Evolutionary conservation across 1,140 invertebrate species (phyloP), one percentile per base, ranked within the genome.

Genomic region (Anastrepha ludens): DNA sequence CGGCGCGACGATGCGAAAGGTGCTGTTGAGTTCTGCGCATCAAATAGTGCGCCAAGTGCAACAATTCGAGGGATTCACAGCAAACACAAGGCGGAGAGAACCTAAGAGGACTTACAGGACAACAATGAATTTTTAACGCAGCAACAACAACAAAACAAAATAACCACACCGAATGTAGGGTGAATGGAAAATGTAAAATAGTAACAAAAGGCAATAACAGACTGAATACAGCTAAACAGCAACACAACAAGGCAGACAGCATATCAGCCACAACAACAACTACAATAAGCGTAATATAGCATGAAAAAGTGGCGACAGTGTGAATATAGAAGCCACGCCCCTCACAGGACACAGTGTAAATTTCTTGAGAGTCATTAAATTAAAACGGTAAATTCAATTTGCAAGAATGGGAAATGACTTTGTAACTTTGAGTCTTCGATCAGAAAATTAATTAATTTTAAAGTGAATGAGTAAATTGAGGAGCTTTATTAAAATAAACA

Each of bases 361-460:
- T 81, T 81, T 81, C 29, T 55, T 81, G 74, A 55, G 4, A 41
- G 47, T 81, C 74, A 81, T 81, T 81, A 81, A 50, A 81, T 11
- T 50, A n/a, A 81, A 81, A 81, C 9, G 50, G 47, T 62, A 58
- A 81, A 15, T 81, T 81, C 13, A 9, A 58, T 20, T 81, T 81
- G 17, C 0, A 7, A n/a, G n/a, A 81, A 81, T 81, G 44, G 44
- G 20, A 55, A 55, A 55, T 81, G 74, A 81, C 47, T 81, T 55
- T 81, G 74, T 55, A 55, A 55, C 44, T 81, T 81, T 81, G 74
- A 13, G 2, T 55, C n/a, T 74, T 58, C 50, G 74, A 81, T 55
- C 6, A 81, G 50, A 81, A 55, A 81, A 81, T 81, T 81, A 81
- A 81, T 81, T 81, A 55, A 81, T 41, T 81, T 58, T 81, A 6